These are phyloP conservation scores for Drosophila mimica DNA, from an alignment of 2,888 invertebrate genomes.

Conservation along the genomic window DNA sequence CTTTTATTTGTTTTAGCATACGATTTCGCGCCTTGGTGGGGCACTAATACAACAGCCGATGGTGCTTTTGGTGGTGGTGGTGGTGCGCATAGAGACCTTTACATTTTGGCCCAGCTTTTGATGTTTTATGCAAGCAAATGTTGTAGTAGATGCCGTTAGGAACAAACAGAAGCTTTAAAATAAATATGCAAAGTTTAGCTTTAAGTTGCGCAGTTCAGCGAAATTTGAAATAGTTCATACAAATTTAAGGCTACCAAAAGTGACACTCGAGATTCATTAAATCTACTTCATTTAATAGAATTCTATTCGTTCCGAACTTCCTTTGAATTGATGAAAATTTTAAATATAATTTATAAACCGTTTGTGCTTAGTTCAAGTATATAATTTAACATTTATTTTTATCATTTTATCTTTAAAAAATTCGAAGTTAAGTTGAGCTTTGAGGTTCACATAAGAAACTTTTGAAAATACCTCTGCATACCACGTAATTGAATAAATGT, in stretches of 20 bases:
- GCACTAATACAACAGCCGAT: constrained; percentile 10
- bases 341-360: background rate
- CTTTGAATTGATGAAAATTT: background rate
- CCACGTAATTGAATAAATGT: background rate
- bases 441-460: background rate
- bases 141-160: constrained; percentile 15
- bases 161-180: constrained; percentile 22
- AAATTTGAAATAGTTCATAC: background rate
- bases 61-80: background rate
- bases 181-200: constrained; percentile 24
- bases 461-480: background rate
- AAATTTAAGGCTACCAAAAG: background rate
- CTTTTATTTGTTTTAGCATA: constrained; percentile 65
- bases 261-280: background rate
- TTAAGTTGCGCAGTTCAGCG: constrained; percentile 11
- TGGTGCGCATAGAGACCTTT: constrained; percentile 26
- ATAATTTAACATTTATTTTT: fast-evolving
- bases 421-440: too few species aligned
- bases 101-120: constrained; percentile 64
- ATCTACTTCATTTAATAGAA: background rate
- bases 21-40: constrained; percentile 47
- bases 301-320: background rate
- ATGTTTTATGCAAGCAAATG: constrained; percentile 70
- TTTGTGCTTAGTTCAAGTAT: background rate
- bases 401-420: background rate